These are phyloP conservation scores for Zelleria hepariella DNA, from an alignment of 2,888 invertebrate genomes.

Conservation along the genomic window DNA sequence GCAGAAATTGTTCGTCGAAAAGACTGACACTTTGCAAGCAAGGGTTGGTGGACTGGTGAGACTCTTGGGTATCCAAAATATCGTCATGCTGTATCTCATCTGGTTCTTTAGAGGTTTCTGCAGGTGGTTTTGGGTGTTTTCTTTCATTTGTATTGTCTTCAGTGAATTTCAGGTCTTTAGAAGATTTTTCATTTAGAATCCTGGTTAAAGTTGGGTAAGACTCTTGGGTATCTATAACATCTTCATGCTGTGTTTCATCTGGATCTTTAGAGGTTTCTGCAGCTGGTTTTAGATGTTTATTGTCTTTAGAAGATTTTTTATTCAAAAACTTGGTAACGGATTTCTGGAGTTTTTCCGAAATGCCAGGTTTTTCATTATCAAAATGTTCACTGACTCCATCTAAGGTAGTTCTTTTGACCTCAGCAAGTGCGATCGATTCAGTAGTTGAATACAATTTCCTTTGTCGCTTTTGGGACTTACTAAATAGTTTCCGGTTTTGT, in stretches of 20 bases:
- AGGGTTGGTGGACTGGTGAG: conserved; percentile 24
- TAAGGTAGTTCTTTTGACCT: conserved; percentile 7
- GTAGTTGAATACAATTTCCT: background rate
- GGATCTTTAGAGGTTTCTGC: background rate
- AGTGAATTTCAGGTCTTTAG: background rate
- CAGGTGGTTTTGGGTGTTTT: background rate
- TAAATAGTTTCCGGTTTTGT: background rate
- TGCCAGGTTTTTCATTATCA: background rate
- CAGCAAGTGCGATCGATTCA: background rate
- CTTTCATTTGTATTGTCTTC: background rate
- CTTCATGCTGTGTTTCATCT: background rate
- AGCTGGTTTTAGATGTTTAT: background rate
- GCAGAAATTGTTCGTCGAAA: conserved; percentile 40
- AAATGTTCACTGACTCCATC: conserved; percentile 3
- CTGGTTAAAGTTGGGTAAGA: too few relatives aligned
- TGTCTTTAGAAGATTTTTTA: background rate
- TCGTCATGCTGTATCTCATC: background rate
- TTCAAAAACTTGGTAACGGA: too few relatives aligned
- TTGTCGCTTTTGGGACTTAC: background rate
- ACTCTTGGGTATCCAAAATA: background rate
- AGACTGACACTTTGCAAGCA: conserved; percentile 50
- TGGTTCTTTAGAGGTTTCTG: background rate
- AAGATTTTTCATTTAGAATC: background rate
- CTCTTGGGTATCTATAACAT: background rate
- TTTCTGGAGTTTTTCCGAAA: background rate